phyloP scores from a whole-genome alignment of 2,113 vertebrate species.

The Apaloderma vittatum region DNA sequence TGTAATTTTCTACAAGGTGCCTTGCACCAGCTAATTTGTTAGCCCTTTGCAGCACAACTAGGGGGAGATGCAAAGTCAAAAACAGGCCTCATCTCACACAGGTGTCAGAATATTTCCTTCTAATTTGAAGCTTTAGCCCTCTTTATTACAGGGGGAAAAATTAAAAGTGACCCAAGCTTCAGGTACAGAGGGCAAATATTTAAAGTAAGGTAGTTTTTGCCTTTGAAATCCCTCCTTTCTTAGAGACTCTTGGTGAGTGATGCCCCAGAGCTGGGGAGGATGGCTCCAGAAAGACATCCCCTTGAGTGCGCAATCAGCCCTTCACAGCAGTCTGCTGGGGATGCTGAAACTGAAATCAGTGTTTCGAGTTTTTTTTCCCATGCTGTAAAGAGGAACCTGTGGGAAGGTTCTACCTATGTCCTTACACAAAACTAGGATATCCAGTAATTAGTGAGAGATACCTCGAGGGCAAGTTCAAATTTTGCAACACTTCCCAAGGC shows the following conservation, averaged over 20 bases:
- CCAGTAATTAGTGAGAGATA: constrained; percentile 62
- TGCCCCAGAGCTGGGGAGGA: constrained; percentile 54
- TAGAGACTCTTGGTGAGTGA: constrained; percentile 21
- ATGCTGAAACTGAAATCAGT: constrained; percentile 40
- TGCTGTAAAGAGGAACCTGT: constrained; percentile 45
- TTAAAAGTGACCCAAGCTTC: constrained; percentile 61
- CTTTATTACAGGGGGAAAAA: constrained; percentile 22
- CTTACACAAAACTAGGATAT: constrained; percentile 72
- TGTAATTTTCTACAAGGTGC: constrained; percentile 22
- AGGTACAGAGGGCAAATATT: constrained; percentile 56
- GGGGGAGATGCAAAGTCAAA: background rate
- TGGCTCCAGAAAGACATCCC: constrained; percentile 58
- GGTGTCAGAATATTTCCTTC: background rate
- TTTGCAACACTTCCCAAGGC: constrained; percentile 72
- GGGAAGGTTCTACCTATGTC: constrained; percentile 69
- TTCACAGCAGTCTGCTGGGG: constrained; percentile 40
- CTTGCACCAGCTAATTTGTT: background rate
- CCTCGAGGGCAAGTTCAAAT: constrained; percentile 54
- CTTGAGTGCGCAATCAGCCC: constrained; percentile 42
- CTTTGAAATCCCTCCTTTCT: constrained; percentile 57
- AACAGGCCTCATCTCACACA: background rate
- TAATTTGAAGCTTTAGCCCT: constrained; percentile 31
- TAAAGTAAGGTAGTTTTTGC: constrained; percentile 32
- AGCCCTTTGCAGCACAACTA: background rate
- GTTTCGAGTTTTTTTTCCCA: constrained; percentile 52